phyloP scores from a whole-genome alignment of 2,888 invertebrate genomes.

The Amaurobius ferox region DNA sequence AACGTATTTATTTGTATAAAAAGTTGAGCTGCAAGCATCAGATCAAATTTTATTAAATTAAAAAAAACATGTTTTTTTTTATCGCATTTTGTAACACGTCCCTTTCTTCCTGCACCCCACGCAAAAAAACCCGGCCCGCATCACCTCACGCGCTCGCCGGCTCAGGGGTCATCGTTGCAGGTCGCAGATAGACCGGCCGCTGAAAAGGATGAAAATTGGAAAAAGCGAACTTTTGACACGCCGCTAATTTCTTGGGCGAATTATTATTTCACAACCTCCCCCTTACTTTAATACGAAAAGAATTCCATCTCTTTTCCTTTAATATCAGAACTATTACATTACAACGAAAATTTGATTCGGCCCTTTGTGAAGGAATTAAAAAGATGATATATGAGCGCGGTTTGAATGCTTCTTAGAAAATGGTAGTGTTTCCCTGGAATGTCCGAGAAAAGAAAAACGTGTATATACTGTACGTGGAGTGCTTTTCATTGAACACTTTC shows the following conservation, averaged over 20 bases:
- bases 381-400: neutral
- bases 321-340: constrained; percentile 2
- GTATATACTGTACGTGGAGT: no score
- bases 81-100: neutral
- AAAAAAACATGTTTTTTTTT: no score
- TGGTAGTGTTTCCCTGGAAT: no score
- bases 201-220: constrained; percentile 66
- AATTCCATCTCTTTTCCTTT: neutral
- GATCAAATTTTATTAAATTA: no score
- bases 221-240: constrained; percentile 61
- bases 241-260: constrained; percentile 58
- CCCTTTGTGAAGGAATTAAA: neutral
- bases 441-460: no score
- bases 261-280: constrained; percentile 11
- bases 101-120: neutral
- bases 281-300: neutral
- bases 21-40: no score
- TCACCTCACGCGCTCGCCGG: neutral
- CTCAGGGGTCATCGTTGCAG: neutral
- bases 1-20: no score
- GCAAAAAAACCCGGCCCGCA: neutral
- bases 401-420: no score
- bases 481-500: no score
- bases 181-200: constrained; percentile 12
- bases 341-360: neutral